Evolutionary conservation across 2,113 vertebrate genomes (phyloP).

Genomic region (Neolamprologus hecqui): DNA sequence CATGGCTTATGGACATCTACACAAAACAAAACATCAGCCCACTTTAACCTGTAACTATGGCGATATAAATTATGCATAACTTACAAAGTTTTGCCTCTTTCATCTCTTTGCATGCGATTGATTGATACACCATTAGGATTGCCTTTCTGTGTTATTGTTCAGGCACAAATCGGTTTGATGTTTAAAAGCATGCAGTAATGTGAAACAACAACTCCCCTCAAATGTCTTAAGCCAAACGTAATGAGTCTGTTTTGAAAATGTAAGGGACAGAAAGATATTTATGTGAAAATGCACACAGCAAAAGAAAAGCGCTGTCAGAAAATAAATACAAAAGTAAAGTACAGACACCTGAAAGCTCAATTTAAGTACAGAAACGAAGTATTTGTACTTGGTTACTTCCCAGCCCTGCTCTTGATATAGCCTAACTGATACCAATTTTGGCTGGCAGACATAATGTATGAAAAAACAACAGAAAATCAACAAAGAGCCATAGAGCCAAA

Average conservation of each 20-base stretch:
- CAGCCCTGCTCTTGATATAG: neutral
- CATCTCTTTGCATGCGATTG: neutral
- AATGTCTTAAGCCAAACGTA: neutral
- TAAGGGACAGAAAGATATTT: neutral
- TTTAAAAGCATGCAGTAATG: neutral
- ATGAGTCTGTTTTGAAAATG: neutral
- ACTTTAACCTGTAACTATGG: neutral
- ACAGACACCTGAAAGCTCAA: neutral
- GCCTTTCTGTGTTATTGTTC: neutral
- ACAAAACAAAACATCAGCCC: neutral
- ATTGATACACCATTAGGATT: neutral
- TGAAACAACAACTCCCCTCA: neutral
- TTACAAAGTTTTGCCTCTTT: neutral
- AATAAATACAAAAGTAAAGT: neutral
- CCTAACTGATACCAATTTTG: neutral
- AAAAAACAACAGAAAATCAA: neutral
- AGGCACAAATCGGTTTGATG: neutral
- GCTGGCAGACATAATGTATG: neutral
- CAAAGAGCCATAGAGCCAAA: neutral
- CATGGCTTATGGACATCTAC: neutral
- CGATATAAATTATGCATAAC: neutral
- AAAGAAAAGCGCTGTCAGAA: neutral
- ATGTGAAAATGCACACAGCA: neutral
- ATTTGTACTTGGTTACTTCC: neutral
- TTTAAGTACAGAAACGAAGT: neutral